Percentiles rank a stretch among this genome's conserved stretches.
These are phyloP conservation scores for Tachycineta bicolor DNA, from an alignment of 2,113 vertebrate species.

Conservation along the genomic window DNA sequence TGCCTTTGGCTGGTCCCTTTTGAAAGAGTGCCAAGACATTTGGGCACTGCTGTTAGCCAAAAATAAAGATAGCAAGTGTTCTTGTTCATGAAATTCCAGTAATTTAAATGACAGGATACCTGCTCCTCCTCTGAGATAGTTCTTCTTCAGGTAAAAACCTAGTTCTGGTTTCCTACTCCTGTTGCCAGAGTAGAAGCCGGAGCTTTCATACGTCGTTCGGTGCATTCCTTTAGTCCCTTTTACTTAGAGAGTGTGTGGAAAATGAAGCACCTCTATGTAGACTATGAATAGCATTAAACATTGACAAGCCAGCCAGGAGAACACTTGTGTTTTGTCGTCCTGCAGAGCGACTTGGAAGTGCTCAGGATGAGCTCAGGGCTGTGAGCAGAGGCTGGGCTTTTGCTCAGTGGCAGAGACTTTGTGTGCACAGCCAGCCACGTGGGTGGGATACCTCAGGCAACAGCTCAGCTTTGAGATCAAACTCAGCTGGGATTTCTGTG, in stretches of 20 bases:
- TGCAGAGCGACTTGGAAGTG: not conserved
- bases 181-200: too few relatives aligned
- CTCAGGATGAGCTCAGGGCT: not conserved
- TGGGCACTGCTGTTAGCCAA: too few relatives aligned
- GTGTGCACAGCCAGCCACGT: not conserved
- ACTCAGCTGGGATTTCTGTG: not conserved
- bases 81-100: too few relatives aligned
- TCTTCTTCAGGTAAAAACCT: not conserved
- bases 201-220: fast-evolving
- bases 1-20: too few relatives aligned
- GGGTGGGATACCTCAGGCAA: fast-evolving
- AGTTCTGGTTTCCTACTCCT: not conserved
- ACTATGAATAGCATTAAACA: too few relatives aligned
- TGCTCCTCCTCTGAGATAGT: not conserved
- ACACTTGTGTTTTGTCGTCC: not conserved
- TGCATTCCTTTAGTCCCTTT: not conserved
- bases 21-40: too few relatives aligned
- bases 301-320: not conserved
- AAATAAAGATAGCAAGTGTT: not conserved
- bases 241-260: not conserved
- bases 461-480: not conserved
- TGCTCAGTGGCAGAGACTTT: not conserved
- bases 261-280: fast-evolving
- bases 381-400: not conserved
- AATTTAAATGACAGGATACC: not conserved